Percentiles rank a stretch among this genome's conserved stretches.
Conservation (phyloP, 2,888 invertebrate genomes). For the Agonopterix subpropinquella region DNA sequence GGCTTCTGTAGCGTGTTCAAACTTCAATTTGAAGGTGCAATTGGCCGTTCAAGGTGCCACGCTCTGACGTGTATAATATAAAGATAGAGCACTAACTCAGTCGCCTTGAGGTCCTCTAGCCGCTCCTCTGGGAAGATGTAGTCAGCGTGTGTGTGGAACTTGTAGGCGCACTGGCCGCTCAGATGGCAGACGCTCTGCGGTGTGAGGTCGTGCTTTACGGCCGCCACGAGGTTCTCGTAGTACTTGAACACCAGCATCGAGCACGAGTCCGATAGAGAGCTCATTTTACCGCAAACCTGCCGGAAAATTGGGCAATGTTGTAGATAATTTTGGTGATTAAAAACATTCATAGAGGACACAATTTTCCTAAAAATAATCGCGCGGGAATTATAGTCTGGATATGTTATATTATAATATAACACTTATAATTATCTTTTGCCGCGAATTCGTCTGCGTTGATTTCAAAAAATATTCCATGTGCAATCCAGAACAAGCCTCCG, state of each 20-base stretch:
- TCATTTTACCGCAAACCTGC: slow-evolving; percentile 80
- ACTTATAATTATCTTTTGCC: too few species aligned
- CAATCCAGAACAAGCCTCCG: too few species aligned
- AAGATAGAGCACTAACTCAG: slow-evolving; percentile 52
- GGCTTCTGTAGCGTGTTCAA: too few species aligned
- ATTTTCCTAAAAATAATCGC: too few species aligned
- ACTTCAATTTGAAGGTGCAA: too few species aligned
- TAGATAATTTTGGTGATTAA: too few species aligned
- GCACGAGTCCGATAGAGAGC: slow-evolving; percentile 87
- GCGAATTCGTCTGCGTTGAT: too few species aligned
- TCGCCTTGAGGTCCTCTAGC: slow-evolving; percentile 72
- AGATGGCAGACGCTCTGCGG: slow-evolving; percentile 83
- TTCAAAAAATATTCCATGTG: too few species aligned
- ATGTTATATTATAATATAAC: too few species aligned
- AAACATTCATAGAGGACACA: too few species aligned
- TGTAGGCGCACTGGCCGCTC: slow-evolving; percentile 82
- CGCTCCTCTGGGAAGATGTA: slow-evolving; percentile 74
- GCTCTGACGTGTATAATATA: not conserved
- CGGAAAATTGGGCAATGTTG: not conserved
- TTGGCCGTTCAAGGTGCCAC: too few species aligned
- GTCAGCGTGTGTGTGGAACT: slow-evolving; percentile 77
- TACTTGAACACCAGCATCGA: slow-evolving; percentile 83
- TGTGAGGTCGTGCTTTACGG: slow-evolving; percentile 77
- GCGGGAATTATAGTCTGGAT: too few species aligned
- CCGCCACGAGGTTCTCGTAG: slow-evolving; percentile 82